phyloP scores from a whole-genome alignment of 37 sponge, comb jelly and placozoan genomes.

The Aplysina aerophoba region DNA sequence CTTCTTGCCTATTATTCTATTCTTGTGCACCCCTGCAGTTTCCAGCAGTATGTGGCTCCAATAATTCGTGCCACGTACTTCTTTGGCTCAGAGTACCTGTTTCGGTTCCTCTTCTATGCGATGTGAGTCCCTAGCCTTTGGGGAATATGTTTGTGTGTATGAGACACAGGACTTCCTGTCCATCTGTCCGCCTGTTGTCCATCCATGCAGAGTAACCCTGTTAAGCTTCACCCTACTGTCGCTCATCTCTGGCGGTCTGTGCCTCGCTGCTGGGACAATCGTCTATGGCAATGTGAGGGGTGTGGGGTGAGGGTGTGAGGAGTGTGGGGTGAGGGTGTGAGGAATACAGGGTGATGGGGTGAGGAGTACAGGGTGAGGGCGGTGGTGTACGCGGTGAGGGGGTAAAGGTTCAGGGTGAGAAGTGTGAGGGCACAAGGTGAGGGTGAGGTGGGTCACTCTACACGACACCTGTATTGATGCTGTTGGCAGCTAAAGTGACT shows the following conservation, averaged over 20 bases:
- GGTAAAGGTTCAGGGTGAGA: no score
- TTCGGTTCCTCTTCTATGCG: constrained; percentile 59
- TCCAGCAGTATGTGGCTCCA: constrained; percentile 74
- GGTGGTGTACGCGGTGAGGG: no score
- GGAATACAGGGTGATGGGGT: not conserved
- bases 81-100: constrained; percentile 64
- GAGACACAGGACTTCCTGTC: no score
- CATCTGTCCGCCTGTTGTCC: no score
- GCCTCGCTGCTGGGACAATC: constrained; percentile 52
- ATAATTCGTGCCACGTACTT: constrained; percentile 46
- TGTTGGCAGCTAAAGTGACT: no score
- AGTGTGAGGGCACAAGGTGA: no score
- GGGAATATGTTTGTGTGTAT: no score
- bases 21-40: constrained; percentile 35
- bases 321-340: not conserved
- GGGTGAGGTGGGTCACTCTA: no score
- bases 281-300: constrained; percentile 71
- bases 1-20: not conserved
- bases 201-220: constrained; percentile 32
- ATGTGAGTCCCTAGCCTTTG: constrained; percentile 42
- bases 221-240: constrained; percentile 72
- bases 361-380: not conserved
- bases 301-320: not conserved
- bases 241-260: constrained; percentile 63
- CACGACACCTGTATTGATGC: no score